Conservation (phyloP, 2,888 invertebrate species). For the Phytoseiulus persimilis region DNA sequence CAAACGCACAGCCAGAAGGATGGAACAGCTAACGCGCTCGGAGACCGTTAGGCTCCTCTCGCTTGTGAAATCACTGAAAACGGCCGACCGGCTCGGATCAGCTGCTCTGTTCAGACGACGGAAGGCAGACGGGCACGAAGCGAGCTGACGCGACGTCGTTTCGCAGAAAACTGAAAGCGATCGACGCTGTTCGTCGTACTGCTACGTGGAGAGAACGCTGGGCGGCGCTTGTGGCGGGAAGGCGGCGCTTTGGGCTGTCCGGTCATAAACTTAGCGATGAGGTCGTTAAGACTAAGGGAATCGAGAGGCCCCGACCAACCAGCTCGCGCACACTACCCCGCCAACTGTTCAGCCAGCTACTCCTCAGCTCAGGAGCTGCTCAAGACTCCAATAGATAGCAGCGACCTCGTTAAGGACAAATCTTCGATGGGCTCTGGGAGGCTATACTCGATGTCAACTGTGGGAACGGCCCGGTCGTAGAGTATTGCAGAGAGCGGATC, state of each 20-base stretch:
- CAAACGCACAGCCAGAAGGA: not conserved
- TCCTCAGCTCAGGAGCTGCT: not conserved
- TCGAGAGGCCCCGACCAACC: not conserved
- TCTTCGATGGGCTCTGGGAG: not conserved
- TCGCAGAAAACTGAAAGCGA: conserved; percentile 5
- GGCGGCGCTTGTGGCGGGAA: not conserved
- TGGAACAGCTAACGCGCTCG: no score
- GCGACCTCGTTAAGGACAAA: conserved; percentile 5
- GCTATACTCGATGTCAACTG: not conserved
- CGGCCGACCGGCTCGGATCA: not conserved
- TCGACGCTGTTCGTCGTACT: not conserved
- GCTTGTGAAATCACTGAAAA: not conserved
- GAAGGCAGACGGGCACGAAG: not conserved
- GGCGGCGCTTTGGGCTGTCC: conserved; percentile 5
- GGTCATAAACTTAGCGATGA: not conserved
- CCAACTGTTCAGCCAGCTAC: no score
- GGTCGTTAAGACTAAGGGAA: conserved; percentile 5
- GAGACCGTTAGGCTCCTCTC: no score
- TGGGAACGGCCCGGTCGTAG: not conserved
- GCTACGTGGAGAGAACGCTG: not conserved
- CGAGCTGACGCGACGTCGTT: not conserved
- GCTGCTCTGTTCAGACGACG: not conserved
- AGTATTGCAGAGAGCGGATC: no score
- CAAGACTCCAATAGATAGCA: not conserved
- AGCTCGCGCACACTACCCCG: not conserved